Conservation (phyloP, 2,888 invertebrate genomes). For the Caenorhabditis angaria region DNA sequence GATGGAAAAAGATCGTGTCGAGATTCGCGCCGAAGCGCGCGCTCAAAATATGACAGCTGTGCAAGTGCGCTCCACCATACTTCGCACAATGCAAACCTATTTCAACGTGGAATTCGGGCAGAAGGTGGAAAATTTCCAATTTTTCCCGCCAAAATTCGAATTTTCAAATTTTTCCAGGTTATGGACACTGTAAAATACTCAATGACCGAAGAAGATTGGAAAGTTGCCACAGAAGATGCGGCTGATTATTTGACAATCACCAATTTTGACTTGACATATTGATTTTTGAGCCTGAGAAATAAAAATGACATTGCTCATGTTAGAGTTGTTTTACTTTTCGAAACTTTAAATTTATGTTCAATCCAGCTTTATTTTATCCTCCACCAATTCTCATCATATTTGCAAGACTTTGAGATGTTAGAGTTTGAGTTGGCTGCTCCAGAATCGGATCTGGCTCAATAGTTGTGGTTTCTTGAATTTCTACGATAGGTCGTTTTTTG, state of each 20-base stretch:
- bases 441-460: too few relatives aligned
- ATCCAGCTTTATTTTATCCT: too few relatives aligned
- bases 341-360: too few relatives aligned
- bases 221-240: constrained; percentile 33
- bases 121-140: constrained; percentile 20
- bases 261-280: constrained; percentile 36
- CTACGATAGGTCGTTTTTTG: too few relatives aligned
- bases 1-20: constrained; percentile 33
- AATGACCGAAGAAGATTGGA: constrained; percentile 37
- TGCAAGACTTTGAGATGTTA: too few relatives aligned
- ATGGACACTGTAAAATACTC: constrained; percentile 43
- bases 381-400: too few relatives aligned
- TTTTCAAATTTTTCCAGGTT: constrained; percentile 16
- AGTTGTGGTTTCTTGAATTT: too few relatives aligned
- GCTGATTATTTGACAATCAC: constrained; percentile 20
- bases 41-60: constrained; percentile 21
- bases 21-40: constrained; percentile 15
- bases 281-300: too few relatives aligned
- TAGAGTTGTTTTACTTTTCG: too few relatives aligned
- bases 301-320: too few relatives aligned
- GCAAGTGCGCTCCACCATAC: constrained; percentile 16
- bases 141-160: too few relatives aligned
- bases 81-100: constrained; percentile 26
- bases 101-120: constrained; percentile 43
- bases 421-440: too few relatives aligned